phyloP scores from a whole-genome alignment of 92 coral and sea anemone species.

The Paragorgia papillata region DNA sequence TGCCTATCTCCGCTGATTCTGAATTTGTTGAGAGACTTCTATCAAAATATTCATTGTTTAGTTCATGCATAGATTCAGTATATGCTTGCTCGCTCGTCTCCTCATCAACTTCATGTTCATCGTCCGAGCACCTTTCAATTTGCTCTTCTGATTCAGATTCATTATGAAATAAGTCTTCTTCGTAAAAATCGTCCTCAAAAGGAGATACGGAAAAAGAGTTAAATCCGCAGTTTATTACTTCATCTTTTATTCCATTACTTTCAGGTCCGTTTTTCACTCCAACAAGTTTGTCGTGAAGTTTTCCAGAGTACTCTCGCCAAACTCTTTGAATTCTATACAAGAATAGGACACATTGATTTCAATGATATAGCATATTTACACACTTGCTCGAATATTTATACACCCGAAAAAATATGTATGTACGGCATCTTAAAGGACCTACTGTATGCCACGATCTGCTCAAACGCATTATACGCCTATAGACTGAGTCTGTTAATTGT shows the following conservation, averaged over 20 bases:
- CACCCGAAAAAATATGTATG: too few relatives aligned
- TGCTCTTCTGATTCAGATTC: slow-evolving; percentile 15
- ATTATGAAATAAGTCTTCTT: slow-evolving; percentile 32
- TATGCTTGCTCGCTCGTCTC: not conserved
- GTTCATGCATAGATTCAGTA: slow-evolving; percentile 45
- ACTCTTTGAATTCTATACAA: slow-evolving; percentile 86
- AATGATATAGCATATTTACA: not conserved
- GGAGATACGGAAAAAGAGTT: slow-evolving; percentile 52
- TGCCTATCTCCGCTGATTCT: slow-evolving; percentile 42
- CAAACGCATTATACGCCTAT: too few relatives aligned
- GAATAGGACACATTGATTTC: not conserved
- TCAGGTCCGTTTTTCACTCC: slow-evolving; percentile 3
- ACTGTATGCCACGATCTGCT: too few relatives aligned
- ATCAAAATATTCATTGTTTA: slow-evolving; percentile 44
- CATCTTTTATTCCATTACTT: slow-evolving; percentile 42
- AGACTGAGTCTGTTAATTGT: too few relatives aligned
- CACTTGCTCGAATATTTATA: too few relatives aligned
- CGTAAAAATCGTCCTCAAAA: slow-evolving; percentile 56
- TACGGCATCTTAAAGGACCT: too few relatives aligned
- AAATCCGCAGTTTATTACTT: slow-evolving; percentile 51
- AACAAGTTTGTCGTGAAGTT: slow-evolving; percentile 43
- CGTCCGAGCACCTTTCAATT: slow-evolving; percentile 18
- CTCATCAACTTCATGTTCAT: slow-evolving; percentile 11
- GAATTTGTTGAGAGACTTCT: slow-evolving; percentile 70
- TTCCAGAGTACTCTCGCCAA: slow-evolving; percentile 78